These are phyloP conservation scores for Podiceps cristatus DNA, from an alignment of 2,113 vertebrate species.

Conservation along the genomic window DNA sequence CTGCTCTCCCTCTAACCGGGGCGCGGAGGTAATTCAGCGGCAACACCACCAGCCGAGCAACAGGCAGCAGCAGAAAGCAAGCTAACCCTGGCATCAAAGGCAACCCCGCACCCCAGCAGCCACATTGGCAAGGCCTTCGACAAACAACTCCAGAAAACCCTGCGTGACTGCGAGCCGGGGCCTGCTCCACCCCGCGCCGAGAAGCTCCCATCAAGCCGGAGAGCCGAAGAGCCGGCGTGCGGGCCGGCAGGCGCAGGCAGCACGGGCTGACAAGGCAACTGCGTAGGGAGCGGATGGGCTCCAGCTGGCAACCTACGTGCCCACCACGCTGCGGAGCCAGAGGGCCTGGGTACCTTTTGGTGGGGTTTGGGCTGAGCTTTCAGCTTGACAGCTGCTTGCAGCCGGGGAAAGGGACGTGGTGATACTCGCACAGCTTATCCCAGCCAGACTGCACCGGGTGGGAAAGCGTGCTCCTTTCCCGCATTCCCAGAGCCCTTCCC, in stretches of 20 bases:
- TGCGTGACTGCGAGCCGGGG: not conserved
- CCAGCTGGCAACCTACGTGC: rapidly evolving
- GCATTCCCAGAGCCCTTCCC: not conserved
- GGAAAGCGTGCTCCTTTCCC: not conserved
- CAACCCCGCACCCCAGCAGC: not conserved
- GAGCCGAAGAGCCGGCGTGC: rapidly evolving
- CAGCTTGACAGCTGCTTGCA: rapidly evolving
- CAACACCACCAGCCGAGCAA: not conserved
- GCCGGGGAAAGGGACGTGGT: rapidly evolving
- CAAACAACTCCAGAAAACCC: not conserved
- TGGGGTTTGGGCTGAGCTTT: not conserved
- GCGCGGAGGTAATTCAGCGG: not conserved
- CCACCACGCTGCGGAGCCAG: rapidly evolving
- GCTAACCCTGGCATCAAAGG: not conserved
- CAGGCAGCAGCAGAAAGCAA: not conserved
- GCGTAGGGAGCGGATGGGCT: rapidly evolving
- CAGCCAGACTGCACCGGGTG: not conserved
- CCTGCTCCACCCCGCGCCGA: not conserved
- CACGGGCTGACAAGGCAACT: rapidly evolving
- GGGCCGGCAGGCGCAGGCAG: not conserved
- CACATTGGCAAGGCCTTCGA: not conserved
- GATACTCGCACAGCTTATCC: not conserved
- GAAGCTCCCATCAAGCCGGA: not conserved
- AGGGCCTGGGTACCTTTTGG: not conserved
- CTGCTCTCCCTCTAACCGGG: not conserved